Evolutionary conservation across 2,113 vertebrate genomes (phyloP), one percentile per base, ranked within the genome.

Genomic region (Oenanthe melanoleuca): DNA sequence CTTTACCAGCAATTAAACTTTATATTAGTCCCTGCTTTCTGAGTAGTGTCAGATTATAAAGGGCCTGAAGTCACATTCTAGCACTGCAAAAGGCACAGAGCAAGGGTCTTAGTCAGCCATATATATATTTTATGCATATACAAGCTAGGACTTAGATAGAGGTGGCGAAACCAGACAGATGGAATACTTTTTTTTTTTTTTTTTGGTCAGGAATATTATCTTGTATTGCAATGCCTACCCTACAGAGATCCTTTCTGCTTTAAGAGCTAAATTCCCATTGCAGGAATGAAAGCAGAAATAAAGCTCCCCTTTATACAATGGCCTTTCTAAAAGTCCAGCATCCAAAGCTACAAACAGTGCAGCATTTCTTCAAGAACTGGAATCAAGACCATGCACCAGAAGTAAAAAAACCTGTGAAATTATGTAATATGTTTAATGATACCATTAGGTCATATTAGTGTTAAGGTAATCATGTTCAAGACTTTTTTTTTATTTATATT

Each of bases 1-100:
- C 80, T 93, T 94, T 90, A 57, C 23, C 53, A 61, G 34, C 33
- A 80, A 66, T 80, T 93, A 83, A 94, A 80, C 88, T 80, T 85
- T 83, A 33, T 66, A 47, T n/a, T 73, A 77, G 14, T 23, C 29
- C 19, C 28, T 52, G 60, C 49, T 83, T 66, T 56, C 87, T 84
- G 44, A 67, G 26, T 16, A 64, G 8, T n/a, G 52, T 63, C 37
- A 91, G 72, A 74, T 78, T 77, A 52, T 14, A 63, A 83, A 88
- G 29, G 23, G 33, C 14, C 40, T 66, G n/a, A 64, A 88, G 21
- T 25, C 49, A 19, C 10, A 25, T 81, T 40, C 47, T 71, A 45
- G 29, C 26, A n/a, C 22, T 56, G 33, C 40, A 75, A 65, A 69
- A 47, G 19, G 21, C 44, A 38, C 23, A 80, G n/a, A 80, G 34